A percentile compares a stretch with the other conserved stretches of the same genome.
Evolutionary conservation across 2,888 invertebrate species (phyloP).

Genomic region (Psylliodes chrysocephalus): DNA sequence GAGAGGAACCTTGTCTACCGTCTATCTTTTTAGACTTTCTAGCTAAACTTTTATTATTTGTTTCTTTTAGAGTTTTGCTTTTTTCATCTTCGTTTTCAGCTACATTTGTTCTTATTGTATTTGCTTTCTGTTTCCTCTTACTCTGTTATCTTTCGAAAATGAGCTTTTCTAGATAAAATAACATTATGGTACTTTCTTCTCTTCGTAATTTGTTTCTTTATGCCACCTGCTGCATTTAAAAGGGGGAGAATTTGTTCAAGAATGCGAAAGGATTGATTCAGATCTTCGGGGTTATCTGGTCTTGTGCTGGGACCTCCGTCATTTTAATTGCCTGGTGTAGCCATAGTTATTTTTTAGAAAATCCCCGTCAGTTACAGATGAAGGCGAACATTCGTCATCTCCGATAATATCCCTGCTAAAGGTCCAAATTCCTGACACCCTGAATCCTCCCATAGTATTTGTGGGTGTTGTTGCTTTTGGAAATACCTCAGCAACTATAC

Average conservation of each 20-base stretch:
- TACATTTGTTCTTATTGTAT: background rate
- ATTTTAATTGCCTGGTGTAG: no score
- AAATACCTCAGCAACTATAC: constrained; percentile 15
- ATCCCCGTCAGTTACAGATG: background rate
- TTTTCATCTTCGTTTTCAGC: background rate
- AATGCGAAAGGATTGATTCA: background rate
- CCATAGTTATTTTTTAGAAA: no score
- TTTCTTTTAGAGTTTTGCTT: background rate
- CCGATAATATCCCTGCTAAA: constrained; percentile 11
- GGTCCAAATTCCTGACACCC: constrained; percentile 15
- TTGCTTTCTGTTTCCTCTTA: background rate
- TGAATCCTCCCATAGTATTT: constrained; percentile 11
- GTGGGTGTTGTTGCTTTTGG: constrained; percentile 10
- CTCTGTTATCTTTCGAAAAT: background rate
- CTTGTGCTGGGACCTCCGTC: background rate
- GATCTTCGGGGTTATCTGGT: background rate
- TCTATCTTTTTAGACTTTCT: no score
- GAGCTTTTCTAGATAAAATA: background rate
- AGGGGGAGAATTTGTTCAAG: background rate
- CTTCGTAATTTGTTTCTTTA: background rate
- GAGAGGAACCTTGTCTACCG: no score
- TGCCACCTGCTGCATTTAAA: no score
- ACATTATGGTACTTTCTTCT: background rate
- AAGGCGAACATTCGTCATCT: no score
- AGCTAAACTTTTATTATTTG: background rate